Conservation (phyloP, 2,113 vertebrate species). For the Isichthys henryi region DNA sequence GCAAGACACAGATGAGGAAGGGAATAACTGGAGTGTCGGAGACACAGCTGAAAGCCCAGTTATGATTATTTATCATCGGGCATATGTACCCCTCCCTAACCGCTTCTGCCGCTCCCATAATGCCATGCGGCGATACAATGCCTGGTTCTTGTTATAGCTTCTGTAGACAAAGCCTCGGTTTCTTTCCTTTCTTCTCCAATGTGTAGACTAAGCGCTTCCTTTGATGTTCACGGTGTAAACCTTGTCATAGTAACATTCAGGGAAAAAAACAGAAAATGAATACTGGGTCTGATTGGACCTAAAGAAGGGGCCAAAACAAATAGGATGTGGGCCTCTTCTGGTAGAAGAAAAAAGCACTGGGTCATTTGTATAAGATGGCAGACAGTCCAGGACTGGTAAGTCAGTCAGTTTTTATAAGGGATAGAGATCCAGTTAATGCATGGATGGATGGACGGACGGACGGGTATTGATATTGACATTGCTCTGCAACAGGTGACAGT, state of each 20-base stretch:
- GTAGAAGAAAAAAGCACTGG: not conserved
- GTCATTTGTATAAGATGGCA: not conserved
- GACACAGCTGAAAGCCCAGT: not conserved
- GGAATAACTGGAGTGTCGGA: not conserved
- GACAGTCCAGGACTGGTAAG: not conserved
- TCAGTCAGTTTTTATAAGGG: not conserved
- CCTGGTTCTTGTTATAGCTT: slow-evolving; percentile 21
- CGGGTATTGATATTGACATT: not conserved
- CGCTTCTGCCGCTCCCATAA: not conserved
- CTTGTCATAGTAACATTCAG: slow-evolving; percentile 15
- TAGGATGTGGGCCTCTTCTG: slow-evolving; percentile 38
- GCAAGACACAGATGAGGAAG: no score
- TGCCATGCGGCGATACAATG: slow-evolving; percentile 3
- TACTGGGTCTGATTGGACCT: slow-evolving; percentile 27
- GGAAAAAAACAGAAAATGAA: slow-evolving; percentile 26
- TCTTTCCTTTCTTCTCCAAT: slow-evolving; percentile 13
- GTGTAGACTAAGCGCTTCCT: slow-evolving; percentile 30
- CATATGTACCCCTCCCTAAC: not conserved
- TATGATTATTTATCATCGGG: not conserved
- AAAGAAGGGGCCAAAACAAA: slow-evolving; percentile 40
- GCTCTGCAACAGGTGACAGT: not conserved
- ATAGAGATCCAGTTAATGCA: not conserved
- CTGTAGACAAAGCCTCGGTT: not conserved
- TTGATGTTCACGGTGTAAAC: slow-evolving; percentile 33
- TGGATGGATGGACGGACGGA: not conserved